These are phyloP conservation scores for Panthera tigris DNA, from an alignment of 2,113 vertebrate genomes.

Conservation along the genomic window DNA sequence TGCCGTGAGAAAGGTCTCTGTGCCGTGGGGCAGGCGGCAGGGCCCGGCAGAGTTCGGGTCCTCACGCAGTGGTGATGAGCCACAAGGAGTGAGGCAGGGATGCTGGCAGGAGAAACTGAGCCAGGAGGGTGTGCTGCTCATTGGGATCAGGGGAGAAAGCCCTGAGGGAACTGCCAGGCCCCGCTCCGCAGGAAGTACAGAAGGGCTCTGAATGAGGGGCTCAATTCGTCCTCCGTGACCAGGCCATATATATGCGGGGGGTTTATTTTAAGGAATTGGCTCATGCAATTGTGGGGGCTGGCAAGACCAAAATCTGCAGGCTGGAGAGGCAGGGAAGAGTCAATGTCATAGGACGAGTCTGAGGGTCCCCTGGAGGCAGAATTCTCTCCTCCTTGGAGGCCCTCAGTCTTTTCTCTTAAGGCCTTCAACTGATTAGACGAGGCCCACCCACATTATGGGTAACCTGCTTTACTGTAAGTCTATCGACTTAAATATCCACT, in stretches of 20 bases:
- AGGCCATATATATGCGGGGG: background rate
- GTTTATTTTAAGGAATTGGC: background rate
- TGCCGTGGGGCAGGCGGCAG: slow-evolving; percentile 22
- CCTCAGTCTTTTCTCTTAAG: background rate
- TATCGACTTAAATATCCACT: background rate
- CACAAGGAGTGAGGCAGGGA: background rate
- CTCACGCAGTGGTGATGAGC: background rate
- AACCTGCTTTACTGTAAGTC: background rate
- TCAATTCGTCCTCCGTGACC: background rate
- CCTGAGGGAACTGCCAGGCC: background rate
- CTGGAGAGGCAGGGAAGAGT: background rate
- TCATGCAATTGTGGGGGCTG: background rate
- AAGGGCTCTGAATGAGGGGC: background rate
- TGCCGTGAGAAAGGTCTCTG: slow-evolving; percentile 41
- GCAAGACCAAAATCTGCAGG: background rate
- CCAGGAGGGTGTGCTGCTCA: background rate
- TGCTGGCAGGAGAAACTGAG: background rate
- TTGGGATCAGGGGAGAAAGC: too few species aligned
- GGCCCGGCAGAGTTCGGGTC: fast-evolving
- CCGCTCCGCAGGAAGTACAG: background rate
- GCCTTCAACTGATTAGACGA: background rate
- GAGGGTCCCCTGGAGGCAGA: background rate
- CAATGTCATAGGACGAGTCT: background rate
- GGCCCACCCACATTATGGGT: background rate
- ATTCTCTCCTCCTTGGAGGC: background rate